Evolutionary conservation across 1,140 invertebrate species (phyloP).

Genomic region (Neoseiulus cucumeris): DNA sequence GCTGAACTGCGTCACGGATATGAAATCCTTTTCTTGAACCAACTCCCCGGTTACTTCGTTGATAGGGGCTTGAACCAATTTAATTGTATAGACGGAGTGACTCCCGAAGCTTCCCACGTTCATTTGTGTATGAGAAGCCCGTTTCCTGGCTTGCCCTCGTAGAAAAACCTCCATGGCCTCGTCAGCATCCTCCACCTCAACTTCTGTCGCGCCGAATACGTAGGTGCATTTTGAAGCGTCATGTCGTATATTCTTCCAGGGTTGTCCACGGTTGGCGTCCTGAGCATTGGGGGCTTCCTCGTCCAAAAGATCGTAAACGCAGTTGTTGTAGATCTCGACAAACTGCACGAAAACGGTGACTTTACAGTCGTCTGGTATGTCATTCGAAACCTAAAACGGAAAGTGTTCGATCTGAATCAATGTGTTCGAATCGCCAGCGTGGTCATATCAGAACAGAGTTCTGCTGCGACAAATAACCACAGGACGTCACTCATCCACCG

Average conservation of each 20-base stretch:
- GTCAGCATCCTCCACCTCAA: slow-evolving; percentile 70
- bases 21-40: slow-evolving; percentile 29
- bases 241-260: slow-evolving; percentile 49
- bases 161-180: slow-evolving; percentile 72
- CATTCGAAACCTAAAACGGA: neutral
- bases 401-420: neutral
- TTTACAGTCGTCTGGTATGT: neutral
- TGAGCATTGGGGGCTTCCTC: slow-evolving; percentile 36
- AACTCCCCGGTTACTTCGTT: slow-evolving; percentile 41
- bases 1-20: slow-evolving; percentile 57
- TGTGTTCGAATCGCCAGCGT: no score
- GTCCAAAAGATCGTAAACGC: slow-evolving; percentile 77
- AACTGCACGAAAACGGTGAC: slow-evolving; percentile 79
- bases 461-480: no score
- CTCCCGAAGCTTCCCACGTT: slow-evolving; percentile 81
- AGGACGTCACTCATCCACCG: no score
- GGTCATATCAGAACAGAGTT: no score
- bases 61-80: slow-evolving; percentile 64
- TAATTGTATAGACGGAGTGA: slow-evolving; percentile 78
- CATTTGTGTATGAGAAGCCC: slow-evolving; percentile 64
- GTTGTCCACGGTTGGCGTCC: slow-evolving; percentile 21
- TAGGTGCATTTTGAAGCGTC: slow-evolving; percentile 66
- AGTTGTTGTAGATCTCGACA: slow-evolving; percentile 95
- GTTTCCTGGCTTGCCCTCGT: slow-evolving; percentile 55
- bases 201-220: slow-evolving; percentile 64